Conservation (phyloP, 2,113 vertebrate genomes). For the Rhegmatorhina hoffmannsi region DNA sequence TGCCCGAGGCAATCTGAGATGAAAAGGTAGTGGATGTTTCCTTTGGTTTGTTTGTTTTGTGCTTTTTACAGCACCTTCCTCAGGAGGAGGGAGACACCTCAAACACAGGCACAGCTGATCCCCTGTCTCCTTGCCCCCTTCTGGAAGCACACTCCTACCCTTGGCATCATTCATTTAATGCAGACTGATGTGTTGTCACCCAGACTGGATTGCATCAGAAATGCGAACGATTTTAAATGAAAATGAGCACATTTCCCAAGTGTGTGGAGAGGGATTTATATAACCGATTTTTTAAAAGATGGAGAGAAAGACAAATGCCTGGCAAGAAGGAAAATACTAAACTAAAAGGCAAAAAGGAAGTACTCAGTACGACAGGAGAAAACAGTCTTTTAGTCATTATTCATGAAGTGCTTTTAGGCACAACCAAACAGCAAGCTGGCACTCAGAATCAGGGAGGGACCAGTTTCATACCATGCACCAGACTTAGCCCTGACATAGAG, state of each 20-base stretch:
- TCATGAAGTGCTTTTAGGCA: not conserved
- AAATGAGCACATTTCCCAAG: not conserved
- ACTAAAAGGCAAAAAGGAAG: not conserved
- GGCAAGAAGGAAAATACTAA: not conserved
- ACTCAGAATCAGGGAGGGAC: not conserved
- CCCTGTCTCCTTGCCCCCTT: not conserved
- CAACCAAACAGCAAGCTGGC: not conserved
- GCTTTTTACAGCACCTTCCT: not conserved
- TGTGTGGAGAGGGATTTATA: not conserved
- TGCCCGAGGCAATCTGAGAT: not conserved
- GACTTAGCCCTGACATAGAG: not conserved
- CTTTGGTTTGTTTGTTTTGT: not conserved
- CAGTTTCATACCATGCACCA: accelerated
- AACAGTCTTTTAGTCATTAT: not conserved
- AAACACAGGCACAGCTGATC: not conserved
- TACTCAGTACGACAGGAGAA: not conserved
- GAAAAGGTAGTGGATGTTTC: not conserved
- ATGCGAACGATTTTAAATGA: not conserved
- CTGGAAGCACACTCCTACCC: not conserved
- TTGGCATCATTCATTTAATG: not conserved
- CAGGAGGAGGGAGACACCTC: not conserved
- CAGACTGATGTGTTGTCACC: not conserved
- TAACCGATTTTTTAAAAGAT: not conserved
- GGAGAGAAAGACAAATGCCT: not conserved
- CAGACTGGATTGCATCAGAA: not conserved